phyloP scores from a whole-genome alignment of 2,888 invertebrate genomes.

The Fragum whitleyi region DNA sequence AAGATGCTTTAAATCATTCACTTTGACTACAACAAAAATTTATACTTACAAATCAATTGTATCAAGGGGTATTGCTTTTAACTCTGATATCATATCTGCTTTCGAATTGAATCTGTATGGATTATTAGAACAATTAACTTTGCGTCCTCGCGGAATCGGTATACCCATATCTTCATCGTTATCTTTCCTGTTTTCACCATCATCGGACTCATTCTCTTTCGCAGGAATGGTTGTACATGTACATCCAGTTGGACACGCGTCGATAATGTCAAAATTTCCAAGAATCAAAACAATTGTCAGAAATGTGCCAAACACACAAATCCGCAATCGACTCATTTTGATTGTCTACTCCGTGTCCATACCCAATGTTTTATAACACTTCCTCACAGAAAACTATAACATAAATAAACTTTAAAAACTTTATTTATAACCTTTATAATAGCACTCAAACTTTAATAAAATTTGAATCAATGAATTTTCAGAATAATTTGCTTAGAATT shows the following conservation, averaged over 20 bases:
- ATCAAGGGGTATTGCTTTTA: conserved; percentile 63
- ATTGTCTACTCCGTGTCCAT: not conserved
- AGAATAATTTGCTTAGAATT: no score
- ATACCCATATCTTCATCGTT: conserved; percentile 40
- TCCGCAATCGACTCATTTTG: conserved; percentile 59
- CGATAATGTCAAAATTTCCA: conserved; percentile 16
- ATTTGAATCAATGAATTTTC: no score
- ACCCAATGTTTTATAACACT: not conserved
- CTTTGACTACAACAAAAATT: no score
- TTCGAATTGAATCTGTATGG: conserved; percentile 68
- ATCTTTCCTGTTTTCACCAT: conserved; percentile 3
- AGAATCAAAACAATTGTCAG: conserved; percentile 49
- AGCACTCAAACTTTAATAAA: not conserved
- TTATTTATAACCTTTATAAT: no score
- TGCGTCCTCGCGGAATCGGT: conserved; percentile 61
- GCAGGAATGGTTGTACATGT: conserved; percentile 58
- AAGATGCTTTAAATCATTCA: no score
- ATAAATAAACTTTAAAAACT: no score
- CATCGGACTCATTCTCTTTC: conserved; percentile 40
- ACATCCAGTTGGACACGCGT: conserved; percentile 56
- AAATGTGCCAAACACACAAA: conserved; percentile 61
- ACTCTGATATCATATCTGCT: conserved; percentile 56
- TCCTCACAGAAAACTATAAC: not conserved
- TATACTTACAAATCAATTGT: conserved; percentile 76
- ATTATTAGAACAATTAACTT: conserved; percentile 72